Evolutionary conservation across 2,888 invertebrate species (phyloP), one percentile per base, ranked within the genome.

Genomic region (Meteorus colon): DNA sequence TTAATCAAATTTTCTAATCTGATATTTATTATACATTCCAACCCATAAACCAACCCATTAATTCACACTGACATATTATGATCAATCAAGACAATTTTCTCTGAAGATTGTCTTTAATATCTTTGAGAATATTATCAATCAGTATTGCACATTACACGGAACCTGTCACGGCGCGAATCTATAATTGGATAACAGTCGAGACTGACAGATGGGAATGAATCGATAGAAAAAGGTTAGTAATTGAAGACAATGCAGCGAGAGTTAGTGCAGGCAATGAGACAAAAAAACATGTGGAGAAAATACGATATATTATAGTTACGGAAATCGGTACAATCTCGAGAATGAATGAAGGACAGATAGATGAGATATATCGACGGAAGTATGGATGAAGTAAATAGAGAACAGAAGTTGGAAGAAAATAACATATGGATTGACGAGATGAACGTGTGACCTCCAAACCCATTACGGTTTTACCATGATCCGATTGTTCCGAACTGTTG

Each of bases 351-450:
- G 19, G 34, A 70, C 29, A 55, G 31, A 12, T 37, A 24, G 59
- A 60, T 71, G 37, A 37, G 5, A 41, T 37, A 41, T 41, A 66
- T 66, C 19, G 41, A 24, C 41, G 41, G 3, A 19, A 37, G 41
- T 24, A 45, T 19, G 14, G 65, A 65, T 34, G 12, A 66, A 27
- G 41, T 14, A 41, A 66, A 51, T 67, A 77, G 37, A 66, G 48
- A 73, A 67, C 67, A 66, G 78, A 75, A 73, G 70, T 14, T 41
- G 73, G 41, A 67, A 71, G 71, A 76, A 73, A 80, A 79, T 45
- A 55, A 55, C 19, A 19, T 55, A 55, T 55, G 68, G 74, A 66
- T 66, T 66, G 65, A 59, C 67, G 69, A 72, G 68, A 71, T 69
- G 55, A 74, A 74, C 62, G 37, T 45, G 67, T 69, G 78, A 76